Conservation (phyloP, 2,888 invertebrate genomes). For the Papilio elwesi region DNA sequence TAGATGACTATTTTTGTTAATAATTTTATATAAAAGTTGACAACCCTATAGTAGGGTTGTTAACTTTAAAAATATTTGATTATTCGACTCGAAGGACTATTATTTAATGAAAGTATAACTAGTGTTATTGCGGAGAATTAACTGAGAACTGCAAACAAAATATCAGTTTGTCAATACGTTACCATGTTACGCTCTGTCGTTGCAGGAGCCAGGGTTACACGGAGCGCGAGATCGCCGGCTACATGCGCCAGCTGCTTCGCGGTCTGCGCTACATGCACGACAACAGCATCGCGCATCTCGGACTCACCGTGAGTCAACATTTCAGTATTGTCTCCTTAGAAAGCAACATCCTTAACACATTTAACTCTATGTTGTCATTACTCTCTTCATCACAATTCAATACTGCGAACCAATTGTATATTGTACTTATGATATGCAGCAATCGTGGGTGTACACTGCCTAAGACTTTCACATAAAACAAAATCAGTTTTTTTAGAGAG, state of each 20-base stretch:
- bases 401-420: too few relatives aligned
- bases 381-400: too few relatives aligned
- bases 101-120: not conserved
- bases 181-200: constrained; percentile 47
- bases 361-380: too few relatives aligned
- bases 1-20: too few relatives aligned
- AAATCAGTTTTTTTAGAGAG: too few relatives aligned
- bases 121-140: too few relatives aligned
- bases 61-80: not conserved
- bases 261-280: constrained; percentile 97
- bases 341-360: too few relatives aligned
- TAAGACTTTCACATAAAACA: too few relatives aligned
- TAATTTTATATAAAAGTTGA: not conserved
- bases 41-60: not conserved
- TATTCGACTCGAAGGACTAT: constrained; percentile 11
- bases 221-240: constrained; percentile 94
- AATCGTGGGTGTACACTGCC: too few relatives aligned
- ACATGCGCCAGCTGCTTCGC: constrained; percentile 92
- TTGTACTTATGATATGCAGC: too few relatives aligned
- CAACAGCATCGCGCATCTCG: constrained; percentile 94
- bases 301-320: constrained; percentile 89
- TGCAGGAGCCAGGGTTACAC: constrained; percentile 87
- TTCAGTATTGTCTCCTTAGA: too few relatives aligned
- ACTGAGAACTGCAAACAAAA: not conserved
- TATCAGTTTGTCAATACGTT: not conserved